Base-by-base conservation (phyloP, 2,888 invertebrate species). In the Morinoia aosen region DNA sequence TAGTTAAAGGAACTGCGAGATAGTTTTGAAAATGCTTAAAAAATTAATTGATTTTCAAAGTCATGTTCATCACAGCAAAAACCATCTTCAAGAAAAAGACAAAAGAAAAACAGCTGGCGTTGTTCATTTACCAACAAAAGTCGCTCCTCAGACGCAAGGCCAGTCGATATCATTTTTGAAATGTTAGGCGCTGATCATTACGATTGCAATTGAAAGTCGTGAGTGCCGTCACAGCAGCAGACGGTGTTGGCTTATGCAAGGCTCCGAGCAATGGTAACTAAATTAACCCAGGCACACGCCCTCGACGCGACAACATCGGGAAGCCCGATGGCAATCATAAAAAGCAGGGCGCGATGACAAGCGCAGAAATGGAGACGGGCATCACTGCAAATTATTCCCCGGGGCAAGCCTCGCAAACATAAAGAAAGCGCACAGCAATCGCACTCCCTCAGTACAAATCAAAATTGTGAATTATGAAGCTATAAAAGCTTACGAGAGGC, bases 401-500 rank as follows among this genome's bases (percentile, higher is more conserved):
- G 1, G 33, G 76, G 76, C 76, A 33, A 76, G 76, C 76, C 76
- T 25, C 8, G 76, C 25, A 76, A 19, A 76, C 76, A 76, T 76
- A 76, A 76, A 76, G 76, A 19, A 76, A 76, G 76, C 76, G 76
- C 76, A 33, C 76, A 76, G 76, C 76, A 76, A 76, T 76, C 19
- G 33, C 33, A 33, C 33, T 33, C n/a, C 90, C 90, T 90, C 90
- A 90, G 19, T 90, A 90, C 48, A 90, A 90, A 90, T 90, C 39
- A 90, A 90, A 90, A 90, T 12, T 90, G 48, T 90, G 40, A 90
- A 90, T 48, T 90, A 90, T 90, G 90, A 90, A 90, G 90, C 90
- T 40, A 90, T 90, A 90, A 90, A 90, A 48, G 12, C 10, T 90
- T 90, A 90, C 14, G 39, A 90, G 90, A 39, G 39, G 40, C 90